Evolutionary conservation across 2,113 vertebrate genomes (phyloP).

Genomic region (Prionailurus viverrinus): DNA sequence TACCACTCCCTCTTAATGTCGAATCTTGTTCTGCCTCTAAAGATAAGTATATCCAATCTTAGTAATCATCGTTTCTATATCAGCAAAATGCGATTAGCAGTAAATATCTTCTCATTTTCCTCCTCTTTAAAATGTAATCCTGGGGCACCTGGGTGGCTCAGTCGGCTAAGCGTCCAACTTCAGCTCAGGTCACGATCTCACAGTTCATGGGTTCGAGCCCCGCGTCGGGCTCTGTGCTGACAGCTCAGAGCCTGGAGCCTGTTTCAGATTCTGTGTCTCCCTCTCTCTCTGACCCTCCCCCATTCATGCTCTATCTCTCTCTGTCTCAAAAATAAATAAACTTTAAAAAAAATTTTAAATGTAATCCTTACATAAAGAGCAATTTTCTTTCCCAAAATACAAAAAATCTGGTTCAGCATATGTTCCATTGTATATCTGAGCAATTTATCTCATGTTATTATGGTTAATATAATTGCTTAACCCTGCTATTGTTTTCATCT

Average conservation of each 20-base stretch:
- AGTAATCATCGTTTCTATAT: neutral
- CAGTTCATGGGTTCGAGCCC: too few species aligned
- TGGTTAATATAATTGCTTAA: constrained; percentile 27
- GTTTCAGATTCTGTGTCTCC: too few species aligned
- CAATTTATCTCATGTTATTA: constrained; percentile 1
- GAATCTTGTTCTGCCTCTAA: neutral
- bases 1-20: neutral
- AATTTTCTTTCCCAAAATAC: constrained; percentile 57
- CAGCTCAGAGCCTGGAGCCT: too few species aligned
- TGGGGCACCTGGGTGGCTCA: neutral
- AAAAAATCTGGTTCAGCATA: neutral
- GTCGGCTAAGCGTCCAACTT: too few species aligned
- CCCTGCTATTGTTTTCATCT: constrained; percentile 46
- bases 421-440: constrained; percentile 8
- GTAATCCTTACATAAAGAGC: constrained; percentile 60
- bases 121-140: constrained; percentile 56
- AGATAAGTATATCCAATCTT: neutral
- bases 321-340: too few species aligned
- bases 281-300: too few species aligned
- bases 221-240: too few species aligned
- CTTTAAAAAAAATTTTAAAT: neutral
- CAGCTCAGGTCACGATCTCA: too few species aligned
- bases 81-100: constrained; percentile 48
- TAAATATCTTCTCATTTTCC: constrained; percentile 56
- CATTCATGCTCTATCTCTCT: too few species aligned